A percentile compares a stretch with the other conserved stretches of the same genome.
These are phyloP conservation scores for Tetranychus urticae DNA, from an alignment of 1,140 invertebrate genomes.

Conservation along the genomic window DNA sequence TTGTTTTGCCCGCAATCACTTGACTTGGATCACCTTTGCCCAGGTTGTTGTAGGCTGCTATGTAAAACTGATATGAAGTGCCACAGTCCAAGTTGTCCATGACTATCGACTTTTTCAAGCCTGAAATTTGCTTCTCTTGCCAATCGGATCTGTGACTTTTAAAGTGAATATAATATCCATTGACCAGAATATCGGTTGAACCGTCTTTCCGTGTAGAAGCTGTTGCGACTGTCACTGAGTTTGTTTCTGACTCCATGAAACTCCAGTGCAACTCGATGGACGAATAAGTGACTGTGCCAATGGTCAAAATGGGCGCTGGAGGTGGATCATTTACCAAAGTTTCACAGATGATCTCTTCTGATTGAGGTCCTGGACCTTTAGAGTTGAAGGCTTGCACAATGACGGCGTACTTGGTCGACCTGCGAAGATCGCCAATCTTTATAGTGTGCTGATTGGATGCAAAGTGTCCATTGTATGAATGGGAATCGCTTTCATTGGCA, in stretches of 20 bases:
- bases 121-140: constrained; percentile 13
- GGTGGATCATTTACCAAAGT: constrained; percentile 15
- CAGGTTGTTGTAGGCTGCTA: constrained; percentile 65
- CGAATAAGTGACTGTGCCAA: constrained; percentile 2
- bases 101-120: constrained; percentile 16
- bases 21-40: constrained; percentile 56
- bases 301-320: constrained; percentile 2
- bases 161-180: constrained; percentile 13
- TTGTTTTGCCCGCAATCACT: constrained; percentile 28
- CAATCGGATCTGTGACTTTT: constrained; percentile 12
- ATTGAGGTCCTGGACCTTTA: constrained; percentile 27
- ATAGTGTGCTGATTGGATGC: constrained; percentile 1
- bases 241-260: background rate
- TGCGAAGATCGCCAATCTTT: constrained; percentile 12
- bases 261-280: constrained; percentile 6
- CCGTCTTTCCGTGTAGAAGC: background rate
- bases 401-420: constrained; percentile 23
- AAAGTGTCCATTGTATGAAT: too few relatives aligned
- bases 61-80: constrained; percentile 28
- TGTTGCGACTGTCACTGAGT: background rate
- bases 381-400: constrained; percentile 31
- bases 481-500: background rate
- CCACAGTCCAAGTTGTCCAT: constrained; percentile 21
- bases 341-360: constrained; percentile 19
- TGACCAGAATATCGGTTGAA: background rate